Percentiles rank a stretch among this genome's conserved stretches.
Evolutionary conservation across 2,888 invertebrate genomes (phyloP).

Genomic region (Pristionchus entomophagus): DNA sequence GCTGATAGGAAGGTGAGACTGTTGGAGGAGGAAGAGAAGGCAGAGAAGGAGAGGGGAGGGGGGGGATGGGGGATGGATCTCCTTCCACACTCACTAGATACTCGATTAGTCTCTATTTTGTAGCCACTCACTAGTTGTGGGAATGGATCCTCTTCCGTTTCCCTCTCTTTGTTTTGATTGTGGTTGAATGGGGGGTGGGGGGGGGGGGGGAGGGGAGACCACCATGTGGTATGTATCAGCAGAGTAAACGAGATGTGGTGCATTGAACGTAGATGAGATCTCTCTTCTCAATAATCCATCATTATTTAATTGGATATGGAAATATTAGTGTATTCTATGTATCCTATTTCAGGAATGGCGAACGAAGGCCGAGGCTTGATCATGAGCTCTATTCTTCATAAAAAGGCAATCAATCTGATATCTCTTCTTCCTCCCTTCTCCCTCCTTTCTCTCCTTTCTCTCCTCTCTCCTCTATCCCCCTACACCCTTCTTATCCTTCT

Average conservation of each 20-base stretch:
- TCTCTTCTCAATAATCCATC: background rate
- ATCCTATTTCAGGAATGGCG: constrained; percentile 29
- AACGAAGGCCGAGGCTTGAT: constrained; percentile 12
- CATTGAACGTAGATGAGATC: too few relatives aligned
- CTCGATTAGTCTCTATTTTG: background rate
- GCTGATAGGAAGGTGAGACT: constrained; percentile 54
- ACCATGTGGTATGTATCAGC: background rate
- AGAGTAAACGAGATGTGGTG: background rate
- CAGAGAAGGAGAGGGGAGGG: background rate
- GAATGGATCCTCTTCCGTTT: background rate
- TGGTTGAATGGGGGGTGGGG: too few relatives aligned
- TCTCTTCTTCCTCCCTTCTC: background rate
- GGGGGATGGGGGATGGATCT: background rate
- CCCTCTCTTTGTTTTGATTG: background rate
- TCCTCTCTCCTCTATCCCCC: background rate
- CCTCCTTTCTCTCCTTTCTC: background rate
- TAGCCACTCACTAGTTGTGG: background rate
- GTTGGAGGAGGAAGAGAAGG: background rate
- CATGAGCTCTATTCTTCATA: background rate
- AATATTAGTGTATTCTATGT: background rate
- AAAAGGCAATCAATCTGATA: background rate
- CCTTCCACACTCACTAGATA: background rate
- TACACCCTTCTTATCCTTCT: background rate
- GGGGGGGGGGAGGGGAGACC: background rate
- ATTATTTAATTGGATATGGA: background rate